Conservation (phyloP, 2,797 vertebrate genomes). For the Sphenodon punctatus region DNA sequence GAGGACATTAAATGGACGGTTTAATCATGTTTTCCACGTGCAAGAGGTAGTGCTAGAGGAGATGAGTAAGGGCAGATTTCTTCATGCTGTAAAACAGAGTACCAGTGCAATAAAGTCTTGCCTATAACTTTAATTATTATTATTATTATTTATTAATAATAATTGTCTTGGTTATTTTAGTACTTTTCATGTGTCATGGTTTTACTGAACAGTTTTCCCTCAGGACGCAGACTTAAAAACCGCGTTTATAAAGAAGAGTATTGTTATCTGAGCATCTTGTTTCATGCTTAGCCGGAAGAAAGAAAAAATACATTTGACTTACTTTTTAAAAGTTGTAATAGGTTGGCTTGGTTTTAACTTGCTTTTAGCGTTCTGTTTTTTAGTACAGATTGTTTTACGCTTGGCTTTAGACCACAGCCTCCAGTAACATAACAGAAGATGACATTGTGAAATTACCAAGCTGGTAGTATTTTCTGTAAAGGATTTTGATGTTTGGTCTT, state of each 20-base stretch:
- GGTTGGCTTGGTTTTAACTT: constrained; percentile 26
- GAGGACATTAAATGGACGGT: constrained; percentile 57
- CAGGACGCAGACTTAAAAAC: constrained; percentile 49
- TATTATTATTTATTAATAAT: too few species aligned
- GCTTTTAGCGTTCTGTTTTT: background rate
- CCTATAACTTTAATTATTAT: constrained; percentile 61
- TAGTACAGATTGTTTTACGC: background rate
- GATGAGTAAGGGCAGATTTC: constrained; percentile 47
- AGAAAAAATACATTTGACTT: constrained; percentile 44
- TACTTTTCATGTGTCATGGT: constrained; percentile 64
- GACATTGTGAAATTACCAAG: background rate
- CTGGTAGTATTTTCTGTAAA: accelerated
- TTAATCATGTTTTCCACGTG: constrained; percentile 58
- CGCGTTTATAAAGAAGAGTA: constrained; percentile 36
- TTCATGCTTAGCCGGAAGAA: constrained; percentile 48
- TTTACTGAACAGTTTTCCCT: constrained; percentile 68
- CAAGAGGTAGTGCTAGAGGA: constrained; percentile 35
- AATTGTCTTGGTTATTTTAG: too few species aligned
- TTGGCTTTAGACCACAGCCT: constrained; percentile 13
- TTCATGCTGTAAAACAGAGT: constrained; percentile 49
- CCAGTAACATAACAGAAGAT: background rate
- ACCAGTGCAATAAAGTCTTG: constrained; percentile 60
- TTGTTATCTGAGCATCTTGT: constrained; percentile 39
- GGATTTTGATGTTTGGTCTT: background rate
- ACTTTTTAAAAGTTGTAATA: constrained; percentile 26